Conservation (phyloP, 2,888 invertebrate genomes). For the Elaeidobius kamerunicus region DNA sequence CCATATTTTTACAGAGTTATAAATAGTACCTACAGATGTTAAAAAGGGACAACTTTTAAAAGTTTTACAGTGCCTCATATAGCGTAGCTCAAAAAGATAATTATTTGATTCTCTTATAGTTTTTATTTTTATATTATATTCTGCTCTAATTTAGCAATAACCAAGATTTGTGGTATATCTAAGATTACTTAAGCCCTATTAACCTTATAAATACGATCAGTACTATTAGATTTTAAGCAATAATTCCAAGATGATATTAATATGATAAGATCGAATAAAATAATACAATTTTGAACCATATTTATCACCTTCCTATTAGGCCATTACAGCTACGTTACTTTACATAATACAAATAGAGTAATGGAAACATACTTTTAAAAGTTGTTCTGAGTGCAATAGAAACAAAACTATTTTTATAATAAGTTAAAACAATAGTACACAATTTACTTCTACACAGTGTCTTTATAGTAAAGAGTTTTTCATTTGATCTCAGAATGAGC, state of each 20-base stretch:
- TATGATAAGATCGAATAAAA: too few species aligned
- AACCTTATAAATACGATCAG: too few species aligned
- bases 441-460: conserved; percentile 41
- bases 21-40: conserved; percentile 29
- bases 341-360: conserved; percentile 24
- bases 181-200: too few species aligned
- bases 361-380: conserved; percentile 35
- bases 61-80: conserved; percentile 24
- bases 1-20: conserved; percentile 31
- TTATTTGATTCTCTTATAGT: too few species aligned
- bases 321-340: conserved; percentile 20
- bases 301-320: background rate
- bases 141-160: too few species aligned
- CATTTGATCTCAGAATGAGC: background rate
- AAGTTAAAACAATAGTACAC: conserved; percentile 39
- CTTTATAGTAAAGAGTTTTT: conserved; percentile 31
- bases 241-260: too few species aligned
- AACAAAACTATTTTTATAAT: conserved; percentile 40
- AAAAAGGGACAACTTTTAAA: conserved; percentile 31
- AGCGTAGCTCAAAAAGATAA: conserved; percentile 23
- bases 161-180: too few species aligned
- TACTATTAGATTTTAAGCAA: too few species aligned
- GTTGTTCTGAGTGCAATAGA: conserved; percentile 39
- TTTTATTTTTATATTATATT: too few species aligned
- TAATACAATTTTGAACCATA: background rate